Conservation (phyloP, 2,888 invertebrate genomes). For the Spilosoma lubricipeda region DNA sequence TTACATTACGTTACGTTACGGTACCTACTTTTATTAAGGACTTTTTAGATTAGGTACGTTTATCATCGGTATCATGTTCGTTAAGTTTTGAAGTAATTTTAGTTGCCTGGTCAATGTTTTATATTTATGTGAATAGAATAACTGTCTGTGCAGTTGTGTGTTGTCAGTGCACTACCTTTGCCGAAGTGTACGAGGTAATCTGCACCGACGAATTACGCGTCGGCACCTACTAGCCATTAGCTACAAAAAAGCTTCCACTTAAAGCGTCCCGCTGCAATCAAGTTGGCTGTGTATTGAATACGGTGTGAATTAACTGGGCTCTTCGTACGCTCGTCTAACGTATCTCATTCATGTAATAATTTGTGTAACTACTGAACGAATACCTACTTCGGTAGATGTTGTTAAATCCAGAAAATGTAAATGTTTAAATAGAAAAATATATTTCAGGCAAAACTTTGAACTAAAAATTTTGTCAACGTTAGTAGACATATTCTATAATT, state of each 20-base stretch:
- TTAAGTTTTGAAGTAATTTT: too few relatives aligned
- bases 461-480: too few relatives aligned
- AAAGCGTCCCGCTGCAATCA: conserved; percentile 9
- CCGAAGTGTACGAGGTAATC: not conserved
- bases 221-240: conserved; percentile 8
- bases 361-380: not conserved
- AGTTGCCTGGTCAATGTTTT: not conserved
- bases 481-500: not conserved
- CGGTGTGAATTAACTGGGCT: not conserved
- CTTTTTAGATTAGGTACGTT: too few relatives aligned
- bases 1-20: too few relatives aligned
- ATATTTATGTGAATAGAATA: not conserved
- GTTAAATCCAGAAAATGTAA: not conserved
- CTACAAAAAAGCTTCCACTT: conserved; percentile 8
- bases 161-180: not conserved
- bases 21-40: too few relatives aligned
- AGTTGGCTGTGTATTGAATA: not conserved
- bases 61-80: too few relatives aligned
- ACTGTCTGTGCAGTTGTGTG: not conserved
- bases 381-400: not conserved
- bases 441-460: not conserved
- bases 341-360: not conserved
- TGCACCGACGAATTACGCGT: not conserved
- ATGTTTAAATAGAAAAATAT: not conserved
- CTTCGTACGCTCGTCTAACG: not conserved